phyloP scores from a whole-genome alignment of 2,888 invertebrate genomes.

The Nephrotoma flavescens region DNA sequence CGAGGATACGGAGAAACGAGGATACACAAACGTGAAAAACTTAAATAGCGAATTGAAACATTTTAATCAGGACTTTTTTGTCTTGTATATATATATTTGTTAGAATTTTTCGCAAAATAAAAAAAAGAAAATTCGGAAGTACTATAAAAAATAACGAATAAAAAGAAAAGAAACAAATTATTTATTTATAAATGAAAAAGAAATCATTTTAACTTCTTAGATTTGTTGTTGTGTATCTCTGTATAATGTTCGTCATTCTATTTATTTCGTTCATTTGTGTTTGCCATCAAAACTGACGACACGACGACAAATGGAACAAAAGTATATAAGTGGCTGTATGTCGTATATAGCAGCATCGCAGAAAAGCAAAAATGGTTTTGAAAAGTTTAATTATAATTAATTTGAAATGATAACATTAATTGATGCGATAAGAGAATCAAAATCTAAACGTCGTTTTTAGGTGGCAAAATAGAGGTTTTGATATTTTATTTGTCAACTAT shows the following conservation, averaged over 20 bases:
- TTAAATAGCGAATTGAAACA: conserved; percentile 5
- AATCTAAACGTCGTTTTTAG: background rate
- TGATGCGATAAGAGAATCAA: background rate
- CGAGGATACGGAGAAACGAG: background rate
- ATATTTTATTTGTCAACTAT: background rate
- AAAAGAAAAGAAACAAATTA: background rate
- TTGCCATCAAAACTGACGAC: background rate
- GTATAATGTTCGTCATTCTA: background rate
- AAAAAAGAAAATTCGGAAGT: background rate
- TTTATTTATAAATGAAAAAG: background rate
- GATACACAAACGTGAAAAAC: background rate
- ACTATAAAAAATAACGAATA: background rate
- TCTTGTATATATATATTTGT: background rate
- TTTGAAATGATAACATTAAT: background rate
- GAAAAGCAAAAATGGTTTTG: background rate
- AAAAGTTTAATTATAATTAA: conserved; percentile 2
- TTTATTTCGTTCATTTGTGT: background rate
- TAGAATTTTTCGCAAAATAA: background rate
- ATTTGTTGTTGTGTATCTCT: background rate
- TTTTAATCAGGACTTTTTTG: background rate
- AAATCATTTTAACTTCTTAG: background rate
- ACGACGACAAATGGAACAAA: background rate
- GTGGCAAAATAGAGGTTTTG: background rate
- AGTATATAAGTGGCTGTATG: background rate
- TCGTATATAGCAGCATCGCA: background rate